Evolutionary conservation across 2,888 invertebrate genomes (phyloP), one percentile per base, ranked within the genome.

Genomic region (Heliconius hortense): DNA sequence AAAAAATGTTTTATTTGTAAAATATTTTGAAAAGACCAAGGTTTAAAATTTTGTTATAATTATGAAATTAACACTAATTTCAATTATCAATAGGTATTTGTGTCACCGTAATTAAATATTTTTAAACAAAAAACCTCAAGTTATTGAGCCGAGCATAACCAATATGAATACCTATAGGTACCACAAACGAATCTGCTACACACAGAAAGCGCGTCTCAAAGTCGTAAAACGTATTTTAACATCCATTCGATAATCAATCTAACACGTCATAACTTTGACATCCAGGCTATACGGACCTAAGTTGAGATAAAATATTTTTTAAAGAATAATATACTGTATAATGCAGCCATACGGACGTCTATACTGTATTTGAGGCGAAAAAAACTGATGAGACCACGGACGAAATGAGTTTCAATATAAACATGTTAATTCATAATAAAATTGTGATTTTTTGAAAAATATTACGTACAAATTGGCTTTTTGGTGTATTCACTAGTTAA

Each of bases 211-310:
- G 90, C 87, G 88, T 85, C 91, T 89, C 93, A 91, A 91, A 90
- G 90, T 90, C 91, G 86, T 93, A 93, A 94, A 94, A 91, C 89
- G 90, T 90, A 93, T 94, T 94, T 94, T 94, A 94, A 94, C 94
- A 94, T 94, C 92, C 92, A 93, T 91, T 92, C 87, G 94, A 94
- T 94, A 94, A 94, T 94, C 94, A 94, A 94, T 94, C 94, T 93
- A 94, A 94, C 94, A 93, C 94, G 93, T 94, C 93, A 93, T 94
- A 94, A 93, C 92, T 94, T 94, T 94, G 94, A 94, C 93, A 93
- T 93, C 90, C 92, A 91, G 89, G 83, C 87, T 87, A 90, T 82
- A 84, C 88, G 91, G 87, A 89, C 88, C 87, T 89, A 87, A 89
- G 86, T 84, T 83, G 84, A 82, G 81, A 82, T 83, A 84, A 82